Conservation (phyloP, 2,888 invertebrate genomes). For the Pyrocoelia pectoralis region DNA sequence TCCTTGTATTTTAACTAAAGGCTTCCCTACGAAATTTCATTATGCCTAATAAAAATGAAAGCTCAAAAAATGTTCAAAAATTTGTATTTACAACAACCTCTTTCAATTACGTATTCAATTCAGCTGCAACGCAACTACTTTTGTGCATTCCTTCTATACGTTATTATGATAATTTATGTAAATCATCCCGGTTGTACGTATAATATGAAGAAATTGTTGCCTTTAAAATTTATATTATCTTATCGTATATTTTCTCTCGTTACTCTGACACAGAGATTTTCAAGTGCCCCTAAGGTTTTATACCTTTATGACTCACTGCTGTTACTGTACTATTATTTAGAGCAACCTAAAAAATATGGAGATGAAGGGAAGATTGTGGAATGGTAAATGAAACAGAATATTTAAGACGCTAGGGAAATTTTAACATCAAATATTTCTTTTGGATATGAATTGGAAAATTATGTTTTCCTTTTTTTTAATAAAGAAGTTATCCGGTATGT, state of each 20-base stretch:
- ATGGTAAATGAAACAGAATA: slow-evolving; percentile 4
- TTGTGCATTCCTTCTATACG: slow-evolving; percentile 23
- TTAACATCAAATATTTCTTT: slow-evolving; percentile 1
- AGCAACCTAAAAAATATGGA: slow-evolving; percentile 17
- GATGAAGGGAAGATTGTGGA: slow-evolving; percentile 14
- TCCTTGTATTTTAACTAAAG: slow-evolving; percentile 16
- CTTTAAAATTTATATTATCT: slow-evolving; percentile 31
- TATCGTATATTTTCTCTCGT: slow-evolving; percentile 26
- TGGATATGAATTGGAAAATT: not conserved
- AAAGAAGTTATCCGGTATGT: not conserved
- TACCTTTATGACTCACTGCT: slow-evolving; percentile 14
- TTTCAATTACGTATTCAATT: too few species aligned
- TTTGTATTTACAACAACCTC: not conserved
- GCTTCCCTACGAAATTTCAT: slow-evolving; percentile 5
- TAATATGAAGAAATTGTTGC: slow-evolving; percentile 31
- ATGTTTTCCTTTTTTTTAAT: not conserved
- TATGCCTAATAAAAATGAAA: not conserved
- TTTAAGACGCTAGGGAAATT: not conserved
- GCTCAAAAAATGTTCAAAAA: not conserved
- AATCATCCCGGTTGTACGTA: slow-evolving; percentile 29
- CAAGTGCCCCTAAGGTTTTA: slow-evolving; percentile 17
- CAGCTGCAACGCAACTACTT: too few species aligned
- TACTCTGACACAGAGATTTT: slow-evolving; percentile 21
- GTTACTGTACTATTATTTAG: slow-evolving; percentile 14
- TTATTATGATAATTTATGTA: slow-evolving; percentile 36